Evolutionary conservation across 1,140 invertebrate genomes (phyloP).

Genomic region (Calycopis cecrops): DNA sequence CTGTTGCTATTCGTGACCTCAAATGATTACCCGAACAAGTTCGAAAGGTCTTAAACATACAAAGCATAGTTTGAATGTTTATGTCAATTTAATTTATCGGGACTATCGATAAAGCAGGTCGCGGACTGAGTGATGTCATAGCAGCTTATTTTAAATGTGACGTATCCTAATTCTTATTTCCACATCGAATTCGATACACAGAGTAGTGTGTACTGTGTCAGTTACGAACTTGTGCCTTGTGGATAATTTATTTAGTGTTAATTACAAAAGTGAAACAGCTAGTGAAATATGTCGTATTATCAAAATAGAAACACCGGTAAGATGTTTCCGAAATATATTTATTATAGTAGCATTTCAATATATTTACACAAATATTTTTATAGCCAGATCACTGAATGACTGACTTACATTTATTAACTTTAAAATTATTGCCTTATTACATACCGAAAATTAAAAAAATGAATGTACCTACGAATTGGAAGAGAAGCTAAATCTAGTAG

Average conservation of each 20-base stretch:
- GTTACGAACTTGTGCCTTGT: no score
- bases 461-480: no score
- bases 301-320: conserved; percentile 45
- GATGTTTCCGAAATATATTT: conserved; percentile 23
- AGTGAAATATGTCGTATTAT: conserved; percentile 48
- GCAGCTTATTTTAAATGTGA: conserved; percentile 64
- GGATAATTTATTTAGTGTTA: conserved; percentile 8
- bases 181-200: conserved; percentile 37
- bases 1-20: conserved; percentile 30
- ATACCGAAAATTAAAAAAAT: no score
- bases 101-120: conserved; percentile 51
- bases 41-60: conserved; percentile 21
- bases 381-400: no score
- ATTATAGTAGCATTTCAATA: no score
- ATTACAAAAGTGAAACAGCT: conserved; percentile 21
- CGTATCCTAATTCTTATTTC: conserved; percentile 46
- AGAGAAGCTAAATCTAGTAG: no score
- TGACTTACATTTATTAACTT: no score
- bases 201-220: conserved; percentile 13
- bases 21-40: conserved; percentile 36
- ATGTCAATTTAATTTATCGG: conserved; percentile 33
- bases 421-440: no score
- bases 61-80: conserved; percentile 31
- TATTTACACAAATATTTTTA: no score
- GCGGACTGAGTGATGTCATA: conserved; percentile 58